These are phyloP conservation scores for Dorcus parallelipipedus DNA, from an alignment of 2,888 invertebrate species.

Conservation along the genomic window DNA sequence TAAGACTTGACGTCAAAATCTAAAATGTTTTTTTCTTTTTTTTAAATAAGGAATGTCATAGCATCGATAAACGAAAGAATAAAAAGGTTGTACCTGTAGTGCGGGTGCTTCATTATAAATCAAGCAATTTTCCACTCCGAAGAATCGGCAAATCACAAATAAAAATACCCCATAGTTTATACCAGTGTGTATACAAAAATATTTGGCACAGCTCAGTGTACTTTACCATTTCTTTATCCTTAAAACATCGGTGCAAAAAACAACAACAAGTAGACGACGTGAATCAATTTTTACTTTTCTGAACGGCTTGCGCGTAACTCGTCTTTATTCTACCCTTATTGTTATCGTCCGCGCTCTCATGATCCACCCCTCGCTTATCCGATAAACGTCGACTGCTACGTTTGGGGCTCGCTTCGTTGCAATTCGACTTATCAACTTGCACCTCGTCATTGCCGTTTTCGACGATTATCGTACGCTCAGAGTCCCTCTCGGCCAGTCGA, in stretches of 20 bases:
- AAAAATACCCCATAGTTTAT: too few species aligned
- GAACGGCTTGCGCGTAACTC: slow-evolving; percentile 10
- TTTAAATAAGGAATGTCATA: too few species aligned
- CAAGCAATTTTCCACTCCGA: too few species aligned
- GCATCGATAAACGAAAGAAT: too few species aligned
- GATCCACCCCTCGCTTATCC: background rate
- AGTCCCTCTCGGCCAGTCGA: background rate
- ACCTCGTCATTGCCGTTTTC: background rate
- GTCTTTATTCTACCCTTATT: slow-evolving; percentile 3
- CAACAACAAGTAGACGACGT: slow-evolving; percentile 1
- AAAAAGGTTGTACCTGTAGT: too few species aligned
- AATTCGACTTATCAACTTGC: background rate
- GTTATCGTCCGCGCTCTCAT: slow-evolving; percentile 1
- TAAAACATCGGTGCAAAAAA: background rate
- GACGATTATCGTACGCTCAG: background rate
- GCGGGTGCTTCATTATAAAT: too few species aligned
- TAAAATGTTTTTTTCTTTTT: too few species aligned
- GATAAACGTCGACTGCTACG: background rate
- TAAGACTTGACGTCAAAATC: too few species aligned
- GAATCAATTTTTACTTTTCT: slow-evolving; percentile 11
- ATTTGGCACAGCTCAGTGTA: too few species aligned
- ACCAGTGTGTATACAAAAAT: too few species aligned
- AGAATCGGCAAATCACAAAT: too few species aligned
- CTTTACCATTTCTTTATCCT: background rate
- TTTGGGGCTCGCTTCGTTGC: background rate